A percentile compares a stretch with the other conserved stretches of the same genome.
phyloP scores from a whole-genome alignment of 2,888 invertebrate genomes.

The Drosophila prostipennis region DNA sequence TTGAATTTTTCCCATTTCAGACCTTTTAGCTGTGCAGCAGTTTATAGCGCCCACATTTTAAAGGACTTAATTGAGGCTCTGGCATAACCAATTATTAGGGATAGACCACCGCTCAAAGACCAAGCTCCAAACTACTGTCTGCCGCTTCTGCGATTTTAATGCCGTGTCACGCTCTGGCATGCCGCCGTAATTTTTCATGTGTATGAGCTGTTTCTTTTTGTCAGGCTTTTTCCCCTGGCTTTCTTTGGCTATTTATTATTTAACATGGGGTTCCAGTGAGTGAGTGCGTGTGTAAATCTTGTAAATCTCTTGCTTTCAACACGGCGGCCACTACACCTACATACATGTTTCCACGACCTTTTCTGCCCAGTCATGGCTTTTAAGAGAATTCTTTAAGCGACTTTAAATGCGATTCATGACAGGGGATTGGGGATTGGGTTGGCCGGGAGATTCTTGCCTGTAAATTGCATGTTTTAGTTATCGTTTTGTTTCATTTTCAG shows the following conservation, averaged over 20 bases:
- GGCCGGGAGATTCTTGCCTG: constrained; percentile 36
- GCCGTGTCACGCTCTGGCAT: constrained; percentile 67
- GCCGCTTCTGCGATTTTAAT: constrained; percentile 39
- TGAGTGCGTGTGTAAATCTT: constrained; percentile 74
- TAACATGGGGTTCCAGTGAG: constrained; percentile 44
- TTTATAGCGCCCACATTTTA: constrained; percentile 51
- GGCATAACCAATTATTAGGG: constrained; percentile 69
- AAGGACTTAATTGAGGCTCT: constrained; percentile 69
- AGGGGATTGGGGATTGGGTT: constrained; percentile 45
- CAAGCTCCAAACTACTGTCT: constrained; percentile 24
- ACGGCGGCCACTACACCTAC: constrained; percentile 44
- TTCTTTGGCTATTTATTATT: constrained; percentile 68
- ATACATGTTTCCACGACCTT: constrained; percentile 1
- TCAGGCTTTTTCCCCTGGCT: constrained; percentile 36
- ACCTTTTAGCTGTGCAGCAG: constrained; percentile 9
- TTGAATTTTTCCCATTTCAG: not conserved
- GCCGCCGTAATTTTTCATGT: constrained; percentile 57
- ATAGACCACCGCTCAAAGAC: constrained; percentile 10
- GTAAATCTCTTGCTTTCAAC: constrained; percentile 75
- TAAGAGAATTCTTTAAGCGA: constrained; percentile 72
- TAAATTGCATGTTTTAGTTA: constrained; percentile 69
- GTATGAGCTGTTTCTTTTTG: constrained; percentile 31
- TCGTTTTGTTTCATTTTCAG: constrained; percentile 38
- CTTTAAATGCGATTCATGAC: constrained; percentile 73
- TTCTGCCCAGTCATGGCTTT: constrained; percentile 65